Percentiles rank a stretch among this genome's conserved stretches.
These are phyloP conservation scores for Lamprologus speciosus DNA, from an alignment of 2,113 vertebrate species.

Conservation along the genomic window DNA sequence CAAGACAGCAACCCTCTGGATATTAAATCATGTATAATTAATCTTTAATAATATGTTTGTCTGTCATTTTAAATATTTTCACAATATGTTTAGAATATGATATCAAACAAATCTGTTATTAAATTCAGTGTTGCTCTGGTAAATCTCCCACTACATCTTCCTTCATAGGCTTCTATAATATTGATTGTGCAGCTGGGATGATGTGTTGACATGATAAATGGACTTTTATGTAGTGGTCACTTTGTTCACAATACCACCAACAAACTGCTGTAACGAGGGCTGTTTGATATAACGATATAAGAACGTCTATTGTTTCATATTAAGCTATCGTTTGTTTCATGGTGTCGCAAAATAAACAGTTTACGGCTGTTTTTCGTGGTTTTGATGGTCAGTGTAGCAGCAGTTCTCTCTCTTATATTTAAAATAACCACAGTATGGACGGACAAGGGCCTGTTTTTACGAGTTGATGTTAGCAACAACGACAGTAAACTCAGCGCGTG, in stretches of 20 bases:
- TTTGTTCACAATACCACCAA: neutral
- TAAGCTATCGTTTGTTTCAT: neutral
- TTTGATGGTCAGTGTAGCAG: accelerated
- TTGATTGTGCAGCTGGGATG: neutral
- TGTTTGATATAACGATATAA: neutral
- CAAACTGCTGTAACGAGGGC: neutral
- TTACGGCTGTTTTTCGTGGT: neutral
- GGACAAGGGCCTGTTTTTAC: neutral
- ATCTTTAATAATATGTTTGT: neutral
- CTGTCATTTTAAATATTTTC: neutral
- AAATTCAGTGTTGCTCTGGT: neutral
- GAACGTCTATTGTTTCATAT: accelerated
- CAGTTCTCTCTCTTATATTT: neutral
- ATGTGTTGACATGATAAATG: neutral
- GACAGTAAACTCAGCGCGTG: neutral
- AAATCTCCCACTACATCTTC: neutral
- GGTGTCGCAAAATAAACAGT: neutral
- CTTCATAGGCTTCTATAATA: neutral
- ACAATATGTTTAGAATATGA: neutral
- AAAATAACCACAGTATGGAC: neutral
- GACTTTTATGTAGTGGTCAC: neutral
- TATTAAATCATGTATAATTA: neutral
- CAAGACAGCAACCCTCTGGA: neutral
- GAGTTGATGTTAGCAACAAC: accelerated
- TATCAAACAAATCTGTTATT: neutral